These are phyloP conservation scores for Aptenodytes forsteri DNA, from an alignment of 2,113 vertebrate genomes.

Conservation along the genomic window DNA sequence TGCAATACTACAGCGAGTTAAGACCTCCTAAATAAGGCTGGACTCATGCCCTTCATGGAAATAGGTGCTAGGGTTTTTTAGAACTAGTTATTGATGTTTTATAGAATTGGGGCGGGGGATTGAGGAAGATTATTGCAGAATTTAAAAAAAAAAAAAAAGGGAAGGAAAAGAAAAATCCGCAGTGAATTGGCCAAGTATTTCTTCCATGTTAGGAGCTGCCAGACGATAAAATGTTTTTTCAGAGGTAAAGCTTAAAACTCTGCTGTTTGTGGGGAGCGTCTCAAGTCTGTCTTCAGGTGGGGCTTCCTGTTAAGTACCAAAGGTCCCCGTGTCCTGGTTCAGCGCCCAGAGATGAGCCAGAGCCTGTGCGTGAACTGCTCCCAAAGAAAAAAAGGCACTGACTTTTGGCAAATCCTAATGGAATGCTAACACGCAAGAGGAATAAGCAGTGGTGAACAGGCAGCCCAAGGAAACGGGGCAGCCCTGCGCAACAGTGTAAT, in stretches of 20 bases:
- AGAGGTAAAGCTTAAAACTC: neutral
- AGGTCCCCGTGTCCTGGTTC: neutral
- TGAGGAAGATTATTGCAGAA: neutral
- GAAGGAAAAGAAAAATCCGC: neutral
- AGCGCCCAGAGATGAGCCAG: neutral
- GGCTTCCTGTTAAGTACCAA: neutral
- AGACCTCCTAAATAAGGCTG: neutral
- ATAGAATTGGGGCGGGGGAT: neutral
- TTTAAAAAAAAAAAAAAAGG: neutral
- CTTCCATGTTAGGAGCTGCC: neutral
- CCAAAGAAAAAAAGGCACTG: neutral
- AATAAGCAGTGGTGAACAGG: neutral
- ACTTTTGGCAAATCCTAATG: neutral
- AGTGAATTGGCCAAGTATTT: neutral
- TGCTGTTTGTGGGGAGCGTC: neutral
- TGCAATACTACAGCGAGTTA: neutral
- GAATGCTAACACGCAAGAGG: neutral
- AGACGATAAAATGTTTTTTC: neutral
- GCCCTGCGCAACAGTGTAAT: fast-evolving
- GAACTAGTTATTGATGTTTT: neutral
- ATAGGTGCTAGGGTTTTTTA: neutral
- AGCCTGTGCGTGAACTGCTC: neutral
- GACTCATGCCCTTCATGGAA: fast-evolving
- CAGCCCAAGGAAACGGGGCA: neutral
- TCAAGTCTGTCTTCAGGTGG: neutral